These are phyloP conservation scores for Tipula vernalis DNA, from an alignment of 2,888 invertebrate genomes.

Conservation along the genomic window DNA sequence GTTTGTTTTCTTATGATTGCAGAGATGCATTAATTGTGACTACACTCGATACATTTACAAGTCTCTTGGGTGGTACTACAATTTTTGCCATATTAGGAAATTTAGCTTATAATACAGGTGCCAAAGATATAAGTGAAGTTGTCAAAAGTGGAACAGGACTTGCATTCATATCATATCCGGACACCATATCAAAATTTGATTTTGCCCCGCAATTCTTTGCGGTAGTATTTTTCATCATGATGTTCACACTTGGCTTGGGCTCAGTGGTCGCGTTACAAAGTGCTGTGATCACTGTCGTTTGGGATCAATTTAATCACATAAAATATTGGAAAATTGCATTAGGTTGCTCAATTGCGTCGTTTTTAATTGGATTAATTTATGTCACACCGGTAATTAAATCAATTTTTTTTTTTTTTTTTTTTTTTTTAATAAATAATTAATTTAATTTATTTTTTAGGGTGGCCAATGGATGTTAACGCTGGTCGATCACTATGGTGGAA, in stretches of 20 bases:
- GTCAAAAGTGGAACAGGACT: slow-evolving; percentile 64
- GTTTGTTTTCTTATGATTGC: slow-evolving; percentile 17
- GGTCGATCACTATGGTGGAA: slow-evolving; percentile 49
- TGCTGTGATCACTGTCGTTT: slow-evolving; percentile 51
- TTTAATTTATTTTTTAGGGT: slow-evolving; percentile 34
- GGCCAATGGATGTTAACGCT: slow-evolving; percentile 47
- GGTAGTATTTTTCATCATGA: slow-evolving; percentile 70
- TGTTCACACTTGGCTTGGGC: slow-evolving; percentile 64
- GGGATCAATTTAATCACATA: slow-evolving; percentile 51
- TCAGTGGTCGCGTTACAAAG: slow-evolving; percentile 60
- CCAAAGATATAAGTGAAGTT: slow-evolving; percentile 45
- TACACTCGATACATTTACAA: slow-evolving; percentile 67
- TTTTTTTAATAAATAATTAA: background rate
- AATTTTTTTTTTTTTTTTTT: background rate
- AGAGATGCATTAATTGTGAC: slow-evolving; percentile 73
- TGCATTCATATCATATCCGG: slow-evolving; percentile 75
- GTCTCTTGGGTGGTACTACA: slow-evolving; percentile 64
- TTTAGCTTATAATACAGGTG: slow-evolving; percentile 49
- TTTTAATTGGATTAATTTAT: slow-evolving; percentile 53
- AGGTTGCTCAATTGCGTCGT: slow-evolving; percentile 42
- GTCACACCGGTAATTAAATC: slow-evolving; percentile 55
- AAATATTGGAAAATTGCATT: slow-evolving; percentile 48
- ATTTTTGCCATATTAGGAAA: slow-evolving; percentile 75
- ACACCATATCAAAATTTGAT: slow-evolving; percentile 64
- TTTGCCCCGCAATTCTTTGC: slow-evolving; percentile 65